These are phyloP conservation scores for Callinectes sapidus DNA, from an alignment of 2,888 invertebrate genomes.

Conservation along the genomic window DNA sequence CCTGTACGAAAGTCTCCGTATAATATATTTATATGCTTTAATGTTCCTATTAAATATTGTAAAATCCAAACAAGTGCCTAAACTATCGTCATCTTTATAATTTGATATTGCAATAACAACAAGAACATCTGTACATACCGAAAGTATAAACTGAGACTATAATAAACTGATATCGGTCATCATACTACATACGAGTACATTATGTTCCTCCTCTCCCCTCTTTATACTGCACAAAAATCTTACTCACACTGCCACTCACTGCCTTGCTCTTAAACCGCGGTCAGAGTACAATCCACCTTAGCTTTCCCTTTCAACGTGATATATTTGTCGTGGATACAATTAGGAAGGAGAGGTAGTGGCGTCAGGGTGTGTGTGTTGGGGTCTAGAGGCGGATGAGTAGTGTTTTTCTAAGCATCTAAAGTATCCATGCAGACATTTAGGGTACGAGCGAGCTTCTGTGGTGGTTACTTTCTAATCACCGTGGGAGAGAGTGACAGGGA, in stretches of 20 bases:
- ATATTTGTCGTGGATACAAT: background rate
- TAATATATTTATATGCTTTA: too few relatives aligned
- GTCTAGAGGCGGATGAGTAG: background rate
- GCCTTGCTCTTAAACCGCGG: background rate
- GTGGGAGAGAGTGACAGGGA: background rate
- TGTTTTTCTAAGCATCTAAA: background rate
- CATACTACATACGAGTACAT: background rate
- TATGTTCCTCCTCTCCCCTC: background rate
- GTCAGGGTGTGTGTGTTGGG: background rate
- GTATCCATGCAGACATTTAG: background rate
- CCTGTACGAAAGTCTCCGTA: too few relatives aligned
- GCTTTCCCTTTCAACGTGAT: background rate
- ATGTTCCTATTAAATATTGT: too few relatives aligned
- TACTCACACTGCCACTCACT: background rate
- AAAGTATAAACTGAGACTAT: background rate
- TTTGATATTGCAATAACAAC: background rate
- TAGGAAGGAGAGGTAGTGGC: background rate
- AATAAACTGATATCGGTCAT: background rate
- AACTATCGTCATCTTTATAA: background rate
- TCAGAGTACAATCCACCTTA: background rate
- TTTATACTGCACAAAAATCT: background rate
- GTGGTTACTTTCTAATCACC: conserved; percentile 10
- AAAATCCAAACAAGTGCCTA: background rate
- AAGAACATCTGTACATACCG: background rate
- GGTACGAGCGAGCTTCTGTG: background rate